Conservation (phyloP, 2,113 vertebrate genomes). For the Nannospalax galili region DNA sequence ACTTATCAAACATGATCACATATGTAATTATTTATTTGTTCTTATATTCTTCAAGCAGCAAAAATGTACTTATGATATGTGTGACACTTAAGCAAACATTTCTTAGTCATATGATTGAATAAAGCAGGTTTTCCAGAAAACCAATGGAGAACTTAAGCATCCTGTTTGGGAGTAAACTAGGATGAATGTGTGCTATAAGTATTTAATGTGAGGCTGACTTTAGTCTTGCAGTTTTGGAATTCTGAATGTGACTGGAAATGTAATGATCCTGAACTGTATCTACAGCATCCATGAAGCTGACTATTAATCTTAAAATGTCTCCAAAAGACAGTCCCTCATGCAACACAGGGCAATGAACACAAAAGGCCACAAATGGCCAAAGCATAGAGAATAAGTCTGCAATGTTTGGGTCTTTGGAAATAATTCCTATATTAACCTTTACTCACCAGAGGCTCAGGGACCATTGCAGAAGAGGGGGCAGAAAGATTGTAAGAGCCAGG, state of each 20-base stretch:
- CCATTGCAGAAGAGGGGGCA: no score
- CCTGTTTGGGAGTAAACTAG: neutral
- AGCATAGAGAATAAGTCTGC: no score
- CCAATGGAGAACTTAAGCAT: neutral
- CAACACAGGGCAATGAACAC: no score
- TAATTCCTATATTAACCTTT: no score
- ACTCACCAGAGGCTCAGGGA: no score
- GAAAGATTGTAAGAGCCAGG: no score
- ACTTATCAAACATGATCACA: neutral
- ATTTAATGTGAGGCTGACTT: neutral
- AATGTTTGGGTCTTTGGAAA: no score
- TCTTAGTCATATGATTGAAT: neutral
- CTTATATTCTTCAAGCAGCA: neutral
- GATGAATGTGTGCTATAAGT: neutral
- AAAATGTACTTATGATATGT: neutral
- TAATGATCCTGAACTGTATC: slow-evolving; percentile 20
- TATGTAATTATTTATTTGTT: neutral
- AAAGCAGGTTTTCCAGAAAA: neutral
- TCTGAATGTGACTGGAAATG: neutral
- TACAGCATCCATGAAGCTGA: neutral
- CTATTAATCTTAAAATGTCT: slow-evolving; percentile 25
- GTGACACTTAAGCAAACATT: neutral
- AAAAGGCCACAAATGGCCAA: no score
- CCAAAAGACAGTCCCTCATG: no score
- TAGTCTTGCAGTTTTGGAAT: neutral